Conservation (phyloP, 2,888 invertebrate species). For the Mythimna albipuncta region DNA sequence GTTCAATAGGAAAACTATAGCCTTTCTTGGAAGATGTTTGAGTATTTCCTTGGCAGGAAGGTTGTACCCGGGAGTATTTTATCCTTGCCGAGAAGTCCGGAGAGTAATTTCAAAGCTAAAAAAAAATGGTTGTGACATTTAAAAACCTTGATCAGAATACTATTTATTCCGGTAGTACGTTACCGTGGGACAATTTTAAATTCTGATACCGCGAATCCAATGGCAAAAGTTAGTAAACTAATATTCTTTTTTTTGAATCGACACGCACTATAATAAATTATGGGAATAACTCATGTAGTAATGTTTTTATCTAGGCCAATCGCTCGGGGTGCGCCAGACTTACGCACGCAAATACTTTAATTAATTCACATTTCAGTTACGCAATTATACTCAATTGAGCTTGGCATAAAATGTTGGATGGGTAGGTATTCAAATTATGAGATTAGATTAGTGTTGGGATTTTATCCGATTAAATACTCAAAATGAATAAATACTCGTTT, state of each 20-base stretch:
- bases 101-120: too few species aligned
- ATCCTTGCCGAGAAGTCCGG: not conserved
- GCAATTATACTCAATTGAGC: not conserved
- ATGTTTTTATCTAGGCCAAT: slow-evolving; percentile 21
- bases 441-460: too few species aligned
- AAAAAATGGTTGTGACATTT: not conserved
- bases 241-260: not conserved
- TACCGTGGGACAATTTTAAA: not conserved
- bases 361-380: not conserved
- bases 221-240: not conserved
- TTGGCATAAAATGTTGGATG: not conserved
- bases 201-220: not conserved
- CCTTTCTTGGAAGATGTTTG: not conserved
- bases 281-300: slow-evolving; percentile 3
- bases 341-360: slow-evolving; percentile 1
- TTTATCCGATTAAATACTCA: too few species aligned
- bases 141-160: not conserved
- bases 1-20: not conserved
- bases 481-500: too few species aligned
- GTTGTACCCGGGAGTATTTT: not conserved
- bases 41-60: not conserved
- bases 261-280: not conserved
- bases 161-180: not conserved
- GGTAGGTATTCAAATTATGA: not conserved
- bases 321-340: slow-evolving; percentile 22